phyloP scores from a whole-genome alignment of 2,113 vertebrate species.

The Cricetomys ansorgei region DNA sequence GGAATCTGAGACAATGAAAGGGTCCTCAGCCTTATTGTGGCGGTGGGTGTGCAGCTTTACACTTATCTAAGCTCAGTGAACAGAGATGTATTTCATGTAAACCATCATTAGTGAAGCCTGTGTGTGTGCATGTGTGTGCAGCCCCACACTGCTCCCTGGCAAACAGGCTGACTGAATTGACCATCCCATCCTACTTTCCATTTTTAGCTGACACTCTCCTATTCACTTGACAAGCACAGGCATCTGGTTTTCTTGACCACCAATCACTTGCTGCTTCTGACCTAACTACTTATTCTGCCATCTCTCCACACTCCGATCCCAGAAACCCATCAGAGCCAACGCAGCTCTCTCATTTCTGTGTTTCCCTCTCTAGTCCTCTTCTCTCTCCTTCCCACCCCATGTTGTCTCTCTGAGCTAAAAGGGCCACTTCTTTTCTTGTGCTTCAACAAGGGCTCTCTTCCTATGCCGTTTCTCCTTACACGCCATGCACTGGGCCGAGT shows the following conservation, averaged over 20 bases:
- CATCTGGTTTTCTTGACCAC: background rate
- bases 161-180: background rate
- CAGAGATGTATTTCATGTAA: background rate
- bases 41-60: background rate
- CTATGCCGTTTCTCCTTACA: no score
- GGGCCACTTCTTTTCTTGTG: background rate
- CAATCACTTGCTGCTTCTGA: background rate
- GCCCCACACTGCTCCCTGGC: background rate
- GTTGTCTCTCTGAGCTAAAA: background rate
- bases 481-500: accelerated
- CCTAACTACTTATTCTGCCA: background rate
- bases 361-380: no score
- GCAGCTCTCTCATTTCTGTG: accelerated
- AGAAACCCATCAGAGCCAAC: background rate
- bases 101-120: no score
- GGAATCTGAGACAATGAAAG: no score
- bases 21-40: background rate
- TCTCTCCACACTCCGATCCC: background rate
- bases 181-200: accelerated
- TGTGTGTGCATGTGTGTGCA: no score
- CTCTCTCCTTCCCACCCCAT: background rate
- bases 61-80: background rate
- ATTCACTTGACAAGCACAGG: background rate
- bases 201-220: background rate
- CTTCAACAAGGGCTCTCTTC: background rate